These are phyloP conservation scores for Apistogramma diplotaenia DNA, from an alignment of 2,113 vertebrate species.

Conservation along the genomic window DNA sequence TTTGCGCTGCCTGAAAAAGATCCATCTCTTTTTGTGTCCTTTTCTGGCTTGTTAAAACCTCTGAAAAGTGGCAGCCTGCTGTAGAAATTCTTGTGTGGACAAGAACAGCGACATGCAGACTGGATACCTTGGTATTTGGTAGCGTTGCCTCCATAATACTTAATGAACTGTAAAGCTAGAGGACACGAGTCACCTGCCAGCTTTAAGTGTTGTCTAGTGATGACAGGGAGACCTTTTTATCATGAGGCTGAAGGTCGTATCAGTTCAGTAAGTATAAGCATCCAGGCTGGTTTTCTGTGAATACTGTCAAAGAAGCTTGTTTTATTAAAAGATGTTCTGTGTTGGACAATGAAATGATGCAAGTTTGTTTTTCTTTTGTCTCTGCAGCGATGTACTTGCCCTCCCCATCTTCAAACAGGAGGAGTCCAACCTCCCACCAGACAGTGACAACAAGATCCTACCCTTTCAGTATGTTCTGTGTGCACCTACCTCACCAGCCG, in stretches of 20 bases:
- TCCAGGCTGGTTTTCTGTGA: background rate
- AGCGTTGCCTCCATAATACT: slow-evolving; percentile 18
- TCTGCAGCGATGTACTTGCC: slow-evolving; percentile 90
- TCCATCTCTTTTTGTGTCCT: background rate
- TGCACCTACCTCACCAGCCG: slow-evolving; percentile 93
- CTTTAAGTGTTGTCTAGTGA: background rate
- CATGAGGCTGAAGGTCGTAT: background rate
- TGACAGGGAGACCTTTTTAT: background rate
- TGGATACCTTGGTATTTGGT: slow-evolving; percentile 59
- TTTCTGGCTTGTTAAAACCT: slow-evolving; percentile 23
- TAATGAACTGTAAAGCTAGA: slow-evolving; percentile 20
- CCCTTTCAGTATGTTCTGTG: slow-evolving; percentile 98
- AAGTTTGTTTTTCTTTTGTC: background rate
- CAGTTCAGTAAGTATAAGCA: background rate
- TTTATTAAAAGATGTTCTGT: background rate
- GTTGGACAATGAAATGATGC: background rate
- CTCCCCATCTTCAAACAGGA: slow-evolving; percentile 99
- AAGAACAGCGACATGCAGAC: background rate
- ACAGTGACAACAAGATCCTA: slow-evolving; percentile 90
- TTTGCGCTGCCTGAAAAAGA: background rate
- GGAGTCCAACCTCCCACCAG: slow-evolving; percentile 90
- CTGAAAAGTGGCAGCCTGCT: slow-evolving; percentile 7
- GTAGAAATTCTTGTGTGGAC: slow-evolving; percentile 57
- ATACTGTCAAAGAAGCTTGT: background rate
- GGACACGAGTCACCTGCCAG: background rate